A percentile compares a stretch with the other conserved stretches of the same genome.
Evolutionary conservation across 2,797 vertebrate species (phyloP).

Genomic region (Diceros bicornis): DNA sequence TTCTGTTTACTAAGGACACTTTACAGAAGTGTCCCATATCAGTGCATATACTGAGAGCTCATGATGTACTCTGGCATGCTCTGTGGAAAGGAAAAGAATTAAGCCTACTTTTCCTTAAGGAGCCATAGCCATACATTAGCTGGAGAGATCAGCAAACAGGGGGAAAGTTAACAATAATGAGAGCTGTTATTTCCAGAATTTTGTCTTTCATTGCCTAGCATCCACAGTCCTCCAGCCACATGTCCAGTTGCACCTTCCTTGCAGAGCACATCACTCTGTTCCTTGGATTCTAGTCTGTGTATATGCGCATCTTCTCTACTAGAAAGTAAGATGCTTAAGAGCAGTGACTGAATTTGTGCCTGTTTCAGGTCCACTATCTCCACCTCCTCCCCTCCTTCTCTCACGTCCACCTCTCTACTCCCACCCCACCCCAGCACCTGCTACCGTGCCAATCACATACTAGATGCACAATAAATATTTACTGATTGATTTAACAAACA

Average conservation of each 20-base stretch:
- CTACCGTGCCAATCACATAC: neutral
- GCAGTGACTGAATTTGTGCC: neutral
- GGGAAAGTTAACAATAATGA: neutral
- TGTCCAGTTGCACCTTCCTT: neutral
- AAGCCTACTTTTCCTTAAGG: neutral
- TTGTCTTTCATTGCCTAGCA: neutral
- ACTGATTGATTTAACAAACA: slow-evolving; percentile 2
- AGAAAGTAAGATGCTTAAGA: slow-evolving; percentile 24
- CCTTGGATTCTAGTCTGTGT: neutral
- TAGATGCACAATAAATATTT: neutral
- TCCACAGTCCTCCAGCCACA: neutral
- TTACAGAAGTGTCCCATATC: neutral
- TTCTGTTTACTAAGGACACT: neutral
- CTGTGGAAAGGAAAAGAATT: neutral
- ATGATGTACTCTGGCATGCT: neutral
- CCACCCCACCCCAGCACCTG: neutral
- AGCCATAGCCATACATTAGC: neutral
- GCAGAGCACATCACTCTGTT: neutral
- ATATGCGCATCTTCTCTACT: neutral
- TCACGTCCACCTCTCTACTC: neutral
- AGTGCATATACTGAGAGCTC: neutral
- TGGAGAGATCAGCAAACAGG: neutral
- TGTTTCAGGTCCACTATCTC: neutral
- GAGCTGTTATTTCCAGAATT: neutral
- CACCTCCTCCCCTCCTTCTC: neutral